Evolutionary conservation across 2,113 vertebrate genomes (phyloP), one percentile per base, ranked within the genome.

Genomic region (Petrocephalus zakoni): DNA sequence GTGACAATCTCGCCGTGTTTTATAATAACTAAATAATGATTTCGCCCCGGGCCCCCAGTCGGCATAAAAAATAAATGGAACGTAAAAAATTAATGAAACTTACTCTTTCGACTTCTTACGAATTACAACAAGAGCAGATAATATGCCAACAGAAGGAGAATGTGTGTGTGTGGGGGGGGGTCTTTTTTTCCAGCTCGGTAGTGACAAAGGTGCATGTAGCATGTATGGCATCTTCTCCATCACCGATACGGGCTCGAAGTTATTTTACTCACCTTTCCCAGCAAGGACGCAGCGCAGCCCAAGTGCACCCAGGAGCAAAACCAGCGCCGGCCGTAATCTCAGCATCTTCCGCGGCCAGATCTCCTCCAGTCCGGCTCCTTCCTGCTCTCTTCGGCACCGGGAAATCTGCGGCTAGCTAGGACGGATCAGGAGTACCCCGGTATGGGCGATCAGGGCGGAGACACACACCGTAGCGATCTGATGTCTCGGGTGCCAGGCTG

Each of bases 241-340:
- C 81, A 2, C 47, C 19, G 81, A 81, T n/a, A 29, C 61, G 17
- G 75, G 17, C 42, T 37, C 37, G 7, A 68, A 68, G 61, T 68
- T 49, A 86, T 81, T 34, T 86, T 34, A 42, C 86, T 89, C 89
- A 90, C 92, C 88, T 89, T 89, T 89, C 82, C 53, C 47, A 88
- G 90, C 88, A 72, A 91, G 13, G 90, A 90, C 89, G 92, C 91
- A 91, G 89, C 93, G 92, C 89, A 92, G 89, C 90, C 92, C 92
- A 90, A 92, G 89, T 55, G 46, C 87, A n/a, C 87, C 53, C 88
- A 90, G 85, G 82, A 89, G 46, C 89, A 90, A 58, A 86, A 90
- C 21, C 56, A 89, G 46, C 87, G 53, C 49, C 88, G 53, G 86
- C 47, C 85, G 86, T 87, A 87, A 55, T 56, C 84, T 89, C 72